A percentile compares a stretch with the other conserved stretches of the same genome.
phyloP scores from a whole-genome alignment of 2,888 invertebrate genomes.

The Drosophila merina region DNA sequence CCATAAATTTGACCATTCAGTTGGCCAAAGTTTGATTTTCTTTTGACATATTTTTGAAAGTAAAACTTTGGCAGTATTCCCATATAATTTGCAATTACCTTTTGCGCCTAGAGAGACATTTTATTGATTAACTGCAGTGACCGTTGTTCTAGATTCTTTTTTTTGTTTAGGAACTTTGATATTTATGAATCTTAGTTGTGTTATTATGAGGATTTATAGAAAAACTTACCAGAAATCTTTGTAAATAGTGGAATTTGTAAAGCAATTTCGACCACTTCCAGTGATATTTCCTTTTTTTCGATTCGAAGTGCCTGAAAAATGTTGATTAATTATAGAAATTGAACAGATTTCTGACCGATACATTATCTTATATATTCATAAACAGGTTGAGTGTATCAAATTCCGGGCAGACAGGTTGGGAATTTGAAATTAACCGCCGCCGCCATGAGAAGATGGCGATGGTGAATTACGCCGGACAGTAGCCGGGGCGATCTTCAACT shows the following conservation, averaged over 20 bases:
- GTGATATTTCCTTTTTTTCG: not conserved
- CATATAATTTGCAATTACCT: conserved; percentile 68
- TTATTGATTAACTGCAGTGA: conserved; percentile 69
- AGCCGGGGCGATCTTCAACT: conserved; percentile 81
- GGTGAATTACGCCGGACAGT: conserved; percentile 80
- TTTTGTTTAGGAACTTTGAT: not conserved
- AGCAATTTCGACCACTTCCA: not conserved
- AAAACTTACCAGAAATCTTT: not conserved
- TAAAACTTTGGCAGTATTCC: conserved; percentile 48
- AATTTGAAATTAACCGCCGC: conserved; percentile 44
- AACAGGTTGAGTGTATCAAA: conserved; percentile 28
- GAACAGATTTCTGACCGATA: not conserved
- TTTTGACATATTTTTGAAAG: conserved; percentile 72
- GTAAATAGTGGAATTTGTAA: too few relatives aligned
- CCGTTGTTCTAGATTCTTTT: conserved; percentile 35
- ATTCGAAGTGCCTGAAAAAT: not conserved
- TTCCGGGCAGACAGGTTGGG: conserved; percentile 31
- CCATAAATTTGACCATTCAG: conserved; percentile 73
- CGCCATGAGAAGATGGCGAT: conserved; percentile 12
- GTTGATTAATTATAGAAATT: not conserved
- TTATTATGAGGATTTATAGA: not conserved
- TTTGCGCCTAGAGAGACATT: conserved; percentile 38
- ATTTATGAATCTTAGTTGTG: too few relatives aligned
- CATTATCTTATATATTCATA: not conserved
- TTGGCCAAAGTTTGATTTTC: conserved; percentile 63